Base-by-base conservation (phyloP, 1,140 invertebrate genomes). In the Monomorium pharaonis region DNA sequence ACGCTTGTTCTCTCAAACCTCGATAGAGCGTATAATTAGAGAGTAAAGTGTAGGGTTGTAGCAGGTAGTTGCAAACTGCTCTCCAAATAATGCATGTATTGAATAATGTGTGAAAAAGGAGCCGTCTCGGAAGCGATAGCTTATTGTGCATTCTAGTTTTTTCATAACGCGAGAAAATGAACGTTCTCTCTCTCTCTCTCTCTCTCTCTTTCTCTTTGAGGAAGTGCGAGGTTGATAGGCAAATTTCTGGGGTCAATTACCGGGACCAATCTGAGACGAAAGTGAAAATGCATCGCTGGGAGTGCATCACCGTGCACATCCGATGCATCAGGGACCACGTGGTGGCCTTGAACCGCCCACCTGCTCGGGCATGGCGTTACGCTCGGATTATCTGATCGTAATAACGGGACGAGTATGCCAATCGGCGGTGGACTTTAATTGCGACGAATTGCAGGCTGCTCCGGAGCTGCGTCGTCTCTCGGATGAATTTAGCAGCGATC, bases 311-410 rank as follows among this genome's bases (percentile, higher is more conserved):
- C 3, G 42, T 10, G 18, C 33, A 65, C 62, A 70, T 81, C 37
- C 67, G 12, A 27, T 49, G 62, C 56, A 63, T 89, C 67, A 37
- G 77, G 83, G 77, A 30, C 44, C 74, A 75, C 30, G 6, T 30
- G 18, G 10, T 62, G 70, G 62, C 89, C 89, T 90, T 90, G 89
- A 90, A 90, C 81, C 88, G 37, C 62, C 65, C 88, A 90, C 89
- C 86, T 90, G 89, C 87, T 90, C 62, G 30, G 49, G 47, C 49
- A 62, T 24, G 70, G 60, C 83, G 81, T 89, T 87, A 89, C 81
- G 75, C 83, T 86, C 76, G 80, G 60, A 88, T 87, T 90, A 90
- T 89, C 88, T 80, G 86, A 90, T 90, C 72, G 72, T 78, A 90
- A 90, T 90, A 90, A 90, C 81, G 84, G 76, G 81, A 90, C 83